Conservation (phyloP, 2,113 vertebrate species). For the Anoplopoma fimbria region DNA sequence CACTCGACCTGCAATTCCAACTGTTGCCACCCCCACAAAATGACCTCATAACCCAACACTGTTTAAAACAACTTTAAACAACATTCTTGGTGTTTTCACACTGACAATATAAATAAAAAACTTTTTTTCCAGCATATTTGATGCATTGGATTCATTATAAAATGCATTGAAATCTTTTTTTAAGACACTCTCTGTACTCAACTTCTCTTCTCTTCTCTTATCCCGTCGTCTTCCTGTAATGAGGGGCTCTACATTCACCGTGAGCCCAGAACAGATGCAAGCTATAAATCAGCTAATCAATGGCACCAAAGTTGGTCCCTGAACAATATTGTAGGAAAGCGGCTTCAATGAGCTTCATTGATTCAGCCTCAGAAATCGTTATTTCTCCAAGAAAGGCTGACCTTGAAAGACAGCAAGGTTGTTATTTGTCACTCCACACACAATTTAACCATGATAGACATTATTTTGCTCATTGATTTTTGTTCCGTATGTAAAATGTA, state of each 20-base stretch:
- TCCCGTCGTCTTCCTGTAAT: slow-evolving; percentile 10
- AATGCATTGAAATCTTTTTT: neutral
- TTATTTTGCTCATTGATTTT: slow-evolving; percentile 42
- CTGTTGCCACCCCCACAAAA: neutral
- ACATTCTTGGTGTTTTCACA: neutral
- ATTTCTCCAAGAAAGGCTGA: slow-evolving; percentile 63
- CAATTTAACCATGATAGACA: neutral
- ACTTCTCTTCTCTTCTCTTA: neutral
- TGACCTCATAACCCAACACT: neutral
- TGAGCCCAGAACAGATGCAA: slow-evolving; percentile 59
- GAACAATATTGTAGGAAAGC: slow-evolving; percentile 76
- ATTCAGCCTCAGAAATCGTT: slow-evolving; percentile 75
- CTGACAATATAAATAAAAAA: neutral
- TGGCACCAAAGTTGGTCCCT: slow-evolving; percentile 74
- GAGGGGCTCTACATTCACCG: slow-evolving; percentile 43
- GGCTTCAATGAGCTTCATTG: slow-evolving; percentile 74
- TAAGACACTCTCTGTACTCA: neutral
- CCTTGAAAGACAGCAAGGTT: slow-evolving; percentile 63
- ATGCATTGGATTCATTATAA: neutral
- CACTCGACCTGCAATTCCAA: neutral
- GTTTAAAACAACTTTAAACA: neutral
- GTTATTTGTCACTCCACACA: slow-evolving; percentile 24
- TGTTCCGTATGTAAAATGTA: slow-evolving; percentile 23
- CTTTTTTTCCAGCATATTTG: neutral
- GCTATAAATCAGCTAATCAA: slow-evolving; percentile 76